Percentiles rank a stretch among this genome's conserved stretches.
Conservation (phyloP, 2,113 vertebrate species). For the Lethenteron reissneri region DNA sequence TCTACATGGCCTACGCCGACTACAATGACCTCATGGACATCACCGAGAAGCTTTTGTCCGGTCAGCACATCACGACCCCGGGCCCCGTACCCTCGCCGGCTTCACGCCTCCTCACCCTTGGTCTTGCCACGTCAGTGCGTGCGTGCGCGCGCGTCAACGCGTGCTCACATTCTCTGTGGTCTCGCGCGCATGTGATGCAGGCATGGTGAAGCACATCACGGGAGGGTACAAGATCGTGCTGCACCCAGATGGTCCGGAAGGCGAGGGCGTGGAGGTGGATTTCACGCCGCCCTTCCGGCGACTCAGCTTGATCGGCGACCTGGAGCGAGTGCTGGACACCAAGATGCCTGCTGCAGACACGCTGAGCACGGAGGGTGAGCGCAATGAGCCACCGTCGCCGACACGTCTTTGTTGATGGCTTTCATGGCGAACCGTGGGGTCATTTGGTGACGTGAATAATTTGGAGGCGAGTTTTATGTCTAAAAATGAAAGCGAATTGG, state of each 20-base stretch:
- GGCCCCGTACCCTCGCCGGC: too few species aligned
- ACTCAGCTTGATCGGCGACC: conserved; percentile 58
- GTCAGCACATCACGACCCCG: conserved; percentile 18
- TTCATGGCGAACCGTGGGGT: too few species aligned
- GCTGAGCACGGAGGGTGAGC: conserved; percentile 38
- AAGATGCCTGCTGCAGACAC: conserved; percentile 44
- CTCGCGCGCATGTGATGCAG: conserved; percentile 19
- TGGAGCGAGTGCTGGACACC: conserved; percentile 53
- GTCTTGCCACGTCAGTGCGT: too few species aligned
- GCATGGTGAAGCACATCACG: conserved; percentile 76
- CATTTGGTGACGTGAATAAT: too few species aligned
- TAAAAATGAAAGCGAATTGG: too few species aligned
- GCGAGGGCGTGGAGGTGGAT: conserved; percentile 50
- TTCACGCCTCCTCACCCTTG: too few species aligned
- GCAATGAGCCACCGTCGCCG: background rate
- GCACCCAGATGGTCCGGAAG: conserved; percentile 73
- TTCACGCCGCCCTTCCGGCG: conserved; percentile 82
- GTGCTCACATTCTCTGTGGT: too few species aligned
- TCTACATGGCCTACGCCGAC: conserved; percentile 97
- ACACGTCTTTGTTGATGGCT: too few species aligned
- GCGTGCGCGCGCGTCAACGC: too few species aligned
- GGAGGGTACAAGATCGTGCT: conserved; percentile 63
- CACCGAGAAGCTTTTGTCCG: conserved; percentile 77
- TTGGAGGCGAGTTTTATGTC: too few species aligned
- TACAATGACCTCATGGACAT: conserved; percentile 88